Base-by-base conservation (phyloP, 2,888 invertebrate species). In the Cordilura impudica region DNA sequence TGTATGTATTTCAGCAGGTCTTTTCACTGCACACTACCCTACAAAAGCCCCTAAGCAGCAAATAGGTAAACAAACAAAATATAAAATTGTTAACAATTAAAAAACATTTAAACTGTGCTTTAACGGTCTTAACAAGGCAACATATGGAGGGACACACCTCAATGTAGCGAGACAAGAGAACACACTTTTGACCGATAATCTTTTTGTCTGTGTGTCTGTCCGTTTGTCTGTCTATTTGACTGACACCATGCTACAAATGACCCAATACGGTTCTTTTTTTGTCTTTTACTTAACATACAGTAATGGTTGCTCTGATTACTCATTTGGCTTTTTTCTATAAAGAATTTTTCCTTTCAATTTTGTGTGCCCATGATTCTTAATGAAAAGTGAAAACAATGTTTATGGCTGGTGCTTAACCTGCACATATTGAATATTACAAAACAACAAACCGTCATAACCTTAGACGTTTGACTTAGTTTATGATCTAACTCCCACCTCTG, bases 11-110 rank as follows among this genome's bases (percentile, higher is more conserved):
- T 31, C 49, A 26, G 2, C 4, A 39, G 18, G 56, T 43, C 31
- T 54, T 63, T 21, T 10, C 21, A 19, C 47, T 35, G 39, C 39
- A 65, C 14, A 6, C 6, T 35, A 1, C 63, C 7, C 6, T 18
- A 53, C 65, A 23, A 8, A 16, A 47, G n/a, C 49, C 49, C 39
- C 58, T 58, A 39, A 10, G 18, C 45, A 53, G n/a, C n/a, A 49
- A 7, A 47, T n/a, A 53, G 21, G 39, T 49, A 58, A 78, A 58
- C 65, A 81, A 76, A 76, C 49, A 56, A 70, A 69, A 60, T 39
- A 63, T 45, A 67, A 75, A 79, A 79, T 67, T 67, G 79, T 67
- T 79, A 75, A 75, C 79, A 79, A 79, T 79, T 75, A 79, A 75
- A 75, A 72, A 58, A 67, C 63, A 72, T 75, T 69, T 71, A 56